Evolutionary conservation across 2,888 invertebrate species (phyloP), one percentile per base, ranked within the genome.

Genomic region (Platynereis dumerilii): DNA sequence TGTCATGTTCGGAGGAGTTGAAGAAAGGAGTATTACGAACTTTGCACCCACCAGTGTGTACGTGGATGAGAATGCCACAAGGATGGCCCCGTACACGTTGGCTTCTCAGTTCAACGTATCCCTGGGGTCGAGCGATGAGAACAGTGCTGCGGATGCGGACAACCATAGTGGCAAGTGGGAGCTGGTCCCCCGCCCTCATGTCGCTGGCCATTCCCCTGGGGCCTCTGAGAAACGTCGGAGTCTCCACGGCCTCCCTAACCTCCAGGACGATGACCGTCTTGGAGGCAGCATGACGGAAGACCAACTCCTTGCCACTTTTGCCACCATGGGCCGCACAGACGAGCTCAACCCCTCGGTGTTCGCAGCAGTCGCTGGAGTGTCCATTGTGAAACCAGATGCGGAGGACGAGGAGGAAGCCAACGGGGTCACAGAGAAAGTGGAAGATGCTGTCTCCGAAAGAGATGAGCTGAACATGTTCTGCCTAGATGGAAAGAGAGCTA

Each of bases 91-190:
- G 7, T 81, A 95, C 12, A 96, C 96, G 0, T 86, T 96, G 20
- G 95, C 93, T 1, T 95, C 95, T 22, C 92, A 92, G 78, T 96
- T 96, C 94, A 95, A 95, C 81, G 94, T 74, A 63, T 80, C 94
- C 1, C 52, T 73, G 62, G 73, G 57, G 15, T 69, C 67, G 26
- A 67, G 94, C 0, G 95, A 96, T 74, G 93, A 94, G 28, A 78
- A 78, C 48, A 78, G 76, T 71, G 76, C 77, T 53, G 76, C 58
- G 15, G 72, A 70, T 7, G 54, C 28, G 2, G 34, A 34, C 34
- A 34, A 34, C 34, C 48, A 48, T 48, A 26, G 55, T 55, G 55
- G 55, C 22, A 62, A 62, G 62, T 62, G 62, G 62, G 62, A 62
- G 52, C 29, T 55, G 39, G 44, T 61, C 22, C 24, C 61, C 15